Conservation (phyloP, 2,888 invertebrate species). For the Hetaerina titia region DNA sequence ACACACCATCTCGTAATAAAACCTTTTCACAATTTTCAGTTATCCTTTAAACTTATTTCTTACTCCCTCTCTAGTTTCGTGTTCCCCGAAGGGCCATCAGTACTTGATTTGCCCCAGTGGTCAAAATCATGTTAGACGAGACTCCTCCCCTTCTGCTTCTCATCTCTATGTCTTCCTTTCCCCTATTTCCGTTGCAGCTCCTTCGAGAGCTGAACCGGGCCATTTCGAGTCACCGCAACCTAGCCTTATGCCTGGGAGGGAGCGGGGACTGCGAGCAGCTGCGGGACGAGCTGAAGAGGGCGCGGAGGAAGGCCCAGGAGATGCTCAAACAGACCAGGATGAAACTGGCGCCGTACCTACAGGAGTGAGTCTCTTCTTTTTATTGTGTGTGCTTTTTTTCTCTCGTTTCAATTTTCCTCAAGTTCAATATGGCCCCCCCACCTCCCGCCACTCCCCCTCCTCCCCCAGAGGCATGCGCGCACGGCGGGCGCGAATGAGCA, state of each 20-base stretch:
- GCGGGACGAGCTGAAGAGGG: slow-evolving; percentile 74
- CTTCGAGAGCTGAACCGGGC: slow-evolving; percentile 74
- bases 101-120: no score
- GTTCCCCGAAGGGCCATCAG: no score
- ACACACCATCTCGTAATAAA: no score
- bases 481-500: no score
- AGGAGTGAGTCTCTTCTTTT: slow-evolving; percentile 72
- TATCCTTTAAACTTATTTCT: background rate
- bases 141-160: background rate
- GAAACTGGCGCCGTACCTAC: slow-evolving; percentile 73
- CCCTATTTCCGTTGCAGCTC: slow-evolving; percentile 71
- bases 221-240: slow-evolving; percentile 72
- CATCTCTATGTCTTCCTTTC: background rate
- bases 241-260: slow-evolving; percentile 73
- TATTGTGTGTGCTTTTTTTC: background rate
- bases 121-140: no score
- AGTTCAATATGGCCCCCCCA: no score
- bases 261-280: slow-evolving; percentile 74
- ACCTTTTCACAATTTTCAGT: background rate
- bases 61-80: background rate
- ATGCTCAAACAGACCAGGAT: slow-evolving; percentile 72
- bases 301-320: slow-evolving; percentile 74
- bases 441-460: no score
- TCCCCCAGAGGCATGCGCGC: no score
- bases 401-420: background rate